Evolutionary conservation across 2,797 vertebrate genomes (phyloP).

Genomic region (Hybognathus amarus): DNA sequence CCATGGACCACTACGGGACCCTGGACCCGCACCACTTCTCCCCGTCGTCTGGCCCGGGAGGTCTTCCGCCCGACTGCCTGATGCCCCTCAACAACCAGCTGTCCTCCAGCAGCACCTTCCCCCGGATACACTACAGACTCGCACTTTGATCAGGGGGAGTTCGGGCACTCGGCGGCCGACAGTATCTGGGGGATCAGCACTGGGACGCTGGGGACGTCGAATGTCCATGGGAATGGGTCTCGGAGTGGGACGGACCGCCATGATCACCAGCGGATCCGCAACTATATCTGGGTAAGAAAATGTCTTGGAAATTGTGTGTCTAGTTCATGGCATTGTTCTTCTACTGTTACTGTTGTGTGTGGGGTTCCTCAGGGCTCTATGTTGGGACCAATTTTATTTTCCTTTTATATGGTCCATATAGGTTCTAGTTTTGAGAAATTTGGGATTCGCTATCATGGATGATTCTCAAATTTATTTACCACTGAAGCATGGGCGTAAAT

Average conservation of each 20-base stretch:
- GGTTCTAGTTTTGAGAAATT: too few species aligned
- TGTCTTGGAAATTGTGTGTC: too few species aligned
- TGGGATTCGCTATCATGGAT: too few species aligned
- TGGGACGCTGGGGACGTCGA: slow-evolving; percentile 78
- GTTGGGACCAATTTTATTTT: too few species aligned
- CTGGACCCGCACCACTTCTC: slow-evolving; percentile 81
- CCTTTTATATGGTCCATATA: too few species aligned
- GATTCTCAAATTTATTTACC: too few species aligned
- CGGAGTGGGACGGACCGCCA: slow-evolving; percentile 72
- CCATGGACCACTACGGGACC: slow-evolving; percentile 82
- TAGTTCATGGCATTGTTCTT: too few species aligned
- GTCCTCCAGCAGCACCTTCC: slow-evolving; percentile 96
- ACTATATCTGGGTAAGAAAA: slow-evolving; percentile 78
- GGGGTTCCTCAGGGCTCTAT: too few species aligned
- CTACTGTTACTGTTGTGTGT: too few species aligned
- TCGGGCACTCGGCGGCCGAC: slow-evolving; percentile 83
- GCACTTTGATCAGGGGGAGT: slow-evolving; percentile 86
- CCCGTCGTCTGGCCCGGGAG: slow-evolving; percentile 77
- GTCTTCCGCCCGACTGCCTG: slow-evolving; percentile 88
- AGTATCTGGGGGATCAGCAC: slow-evolving; percentile 91
- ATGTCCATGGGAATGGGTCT: slow-evolving; percentile 75
- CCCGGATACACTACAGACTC: slow-evolving; percentile 97
- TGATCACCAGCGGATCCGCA: slow-evolving; percentile 83
- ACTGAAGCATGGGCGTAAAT: too few species aligned
- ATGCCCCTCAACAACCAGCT: slow-evolving; percentile 94